phyloP scores from a whole-genome alignment of 2,113 vertebrate species.

The Melanerpes formicivorus region DNA sequence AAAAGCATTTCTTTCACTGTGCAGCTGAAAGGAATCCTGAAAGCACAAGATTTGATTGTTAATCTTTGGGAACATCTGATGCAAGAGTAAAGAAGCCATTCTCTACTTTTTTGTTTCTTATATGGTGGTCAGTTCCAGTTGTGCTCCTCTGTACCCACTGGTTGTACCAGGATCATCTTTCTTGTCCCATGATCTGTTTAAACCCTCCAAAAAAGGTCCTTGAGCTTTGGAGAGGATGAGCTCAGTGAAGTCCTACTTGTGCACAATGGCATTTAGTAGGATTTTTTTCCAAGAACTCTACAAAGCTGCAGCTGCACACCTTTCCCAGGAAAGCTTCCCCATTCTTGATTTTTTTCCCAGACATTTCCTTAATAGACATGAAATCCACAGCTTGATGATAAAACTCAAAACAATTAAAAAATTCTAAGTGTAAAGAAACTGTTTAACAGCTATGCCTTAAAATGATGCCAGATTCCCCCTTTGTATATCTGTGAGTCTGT shows the following conservation, averaged over 20 bases:
- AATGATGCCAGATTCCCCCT: background rate
- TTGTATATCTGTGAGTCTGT: background rate
- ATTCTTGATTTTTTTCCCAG: background rate
- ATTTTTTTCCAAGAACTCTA: background rate
- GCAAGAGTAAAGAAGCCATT: background rate
- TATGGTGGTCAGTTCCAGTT: background rate
- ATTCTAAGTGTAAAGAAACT: background rate
- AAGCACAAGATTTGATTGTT: background rate
- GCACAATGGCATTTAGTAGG: rapidly evolving
- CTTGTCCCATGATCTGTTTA: background rate
- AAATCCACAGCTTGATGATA: background rate
- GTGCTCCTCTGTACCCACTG: background rate
- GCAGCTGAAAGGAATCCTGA: background rate
- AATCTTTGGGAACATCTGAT: background rate
- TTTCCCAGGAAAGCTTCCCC: background rate
- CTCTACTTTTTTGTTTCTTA: background rate
- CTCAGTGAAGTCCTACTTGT: background rate
- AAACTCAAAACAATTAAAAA: too few species aligned
- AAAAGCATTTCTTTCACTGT: background rate
- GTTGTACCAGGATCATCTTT: background rate
- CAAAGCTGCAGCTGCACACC: background rate
- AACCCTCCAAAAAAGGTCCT: background rate
- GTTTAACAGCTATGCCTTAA: background rate
- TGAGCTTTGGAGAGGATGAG: background rate
- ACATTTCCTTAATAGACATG: background rate